These are phyloP conservation scores for Trachemys scripta DNA, from an alignment of 2,113 vertebrate genomes.

Conservation along the genomic window DNA sequence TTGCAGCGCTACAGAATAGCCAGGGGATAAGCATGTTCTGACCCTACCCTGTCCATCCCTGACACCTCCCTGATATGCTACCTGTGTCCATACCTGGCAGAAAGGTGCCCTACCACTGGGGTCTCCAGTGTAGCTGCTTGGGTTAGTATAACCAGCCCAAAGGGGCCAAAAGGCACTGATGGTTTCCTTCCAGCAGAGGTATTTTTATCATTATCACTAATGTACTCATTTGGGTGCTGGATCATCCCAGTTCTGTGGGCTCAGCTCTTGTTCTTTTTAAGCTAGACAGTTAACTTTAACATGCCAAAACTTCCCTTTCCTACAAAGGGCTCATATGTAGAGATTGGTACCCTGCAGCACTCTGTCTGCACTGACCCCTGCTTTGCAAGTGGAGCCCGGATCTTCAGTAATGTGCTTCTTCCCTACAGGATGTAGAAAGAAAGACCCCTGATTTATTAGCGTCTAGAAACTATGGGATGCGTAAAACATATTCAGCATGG, in stretches of 20 bases:
- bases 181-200: background rate
- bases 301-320: background rate
- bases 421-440: fast-evolving
- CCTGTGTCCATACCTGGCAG: background rate
- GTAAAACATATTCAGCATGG: slow-evolving; percentile 53
- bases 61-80: too few relatives aligned
- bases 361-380: background rate
- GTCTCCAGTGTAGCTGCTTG: background rate
- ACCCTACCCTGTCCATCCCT: background rate
- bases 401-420: background rate
- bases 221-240: background rate
- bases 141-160: too few relatives aligned
- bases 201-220: background rate
- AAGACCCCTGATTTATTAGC: background rate
- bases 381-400: background rate
- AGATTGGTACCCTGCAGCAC: background rate
- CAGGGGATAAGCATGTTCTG: fast-evolving
- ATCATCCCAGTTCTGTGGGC: background rate
- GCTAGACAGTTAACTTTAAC: background rate
- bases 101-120: background rate
- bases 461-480: slow-evolving; percentile 6
- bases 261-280: background rate
- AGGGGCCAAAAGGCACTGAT: background rate
- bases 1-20: background rate
- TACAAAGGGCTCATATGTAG: background rate